Evolutionary conservation across 23 tunicate species (phyloP), one percentile per base, ranked within the genome.

Genomic region (Styela plicata): DNA sequence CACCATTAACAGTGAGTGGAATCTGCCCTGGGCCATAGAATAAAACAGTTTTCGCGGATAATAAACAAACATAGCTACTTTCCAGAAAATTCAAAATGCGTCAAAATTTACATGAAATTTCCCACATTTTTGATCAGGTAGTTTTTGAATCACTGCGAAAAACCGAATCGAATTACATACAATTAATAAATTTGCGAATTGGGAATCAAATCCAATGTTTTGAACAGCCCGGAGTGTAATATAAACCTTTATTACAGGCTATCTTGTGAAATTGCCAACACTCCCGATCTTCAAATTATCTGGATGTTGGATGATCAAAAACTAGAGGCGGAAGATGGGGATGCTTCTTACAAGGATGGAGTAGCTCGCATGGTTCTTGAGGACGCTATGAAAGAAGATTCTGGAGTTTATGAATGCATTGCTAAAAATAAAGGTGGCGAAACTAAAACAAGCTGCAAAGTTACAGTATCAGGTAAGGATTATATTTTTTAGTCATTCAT

Each of bases 331-430:
- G 93, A 93, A 52, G 98, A 93, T 28, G 89, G 88, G 3, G 98
- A 93, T 69, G 83, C 84, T 16, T 36, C 73, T 13, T 93, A 66
- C 73, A 70, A 81, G 31, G 69, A 85, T 63, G 98, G 98, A 30
- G 93, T 93, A 13, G 98, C 98, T 2, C 69, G 74, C 21, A 28
- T 93, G 82, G 78, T 78, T 29, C 28, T 93, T 63, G 98, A 93
- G 34, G 98, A 93, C 67, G 87, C 79, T 3, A 93, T 93, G 98
- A 80, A 73, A 75, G 98, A 93, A 64, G 98, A 93, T 64, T 80
- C 92, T 1, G 98, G 98, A 31, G 66, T 53, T 17, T 93, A 93
- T 52, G 53, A 52, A 31, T 93, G 92, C 62, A 80, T 93, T 19
- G 98, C 93, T 2, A 73, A 34, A 2, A 85, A 84, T 63, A 23